Evolutionary conservation across 2,797 vertebrate species (phyloP).

Genomic region (Antrozous pallidus): DNA sequence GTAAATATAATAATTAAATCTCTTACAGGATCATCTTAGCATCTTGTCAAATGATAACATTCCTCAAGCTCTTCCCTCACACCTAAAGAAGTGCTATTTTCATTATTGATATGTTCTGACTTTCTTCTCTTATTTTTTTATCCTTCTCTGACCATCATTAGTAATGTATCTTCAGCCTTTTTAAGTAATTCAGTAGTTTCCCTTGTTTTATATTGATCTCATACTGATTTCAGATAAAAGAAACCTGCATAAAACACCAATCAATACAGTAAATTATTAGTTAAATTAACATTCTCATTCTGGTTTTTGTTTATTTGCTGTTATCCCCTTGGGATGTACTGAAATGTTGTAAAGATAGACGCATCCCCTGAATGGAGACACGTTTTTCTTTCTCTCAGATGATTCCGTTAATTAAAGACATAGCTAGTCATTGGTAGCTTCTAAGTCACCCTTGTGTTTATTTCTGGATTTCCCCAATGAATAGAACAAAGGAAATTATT

Average conservation of each 20-base stretch:
- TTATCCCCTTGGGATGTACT: neutral
- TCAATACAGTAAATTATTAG: neutral
- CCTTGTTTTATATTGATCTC: neutral
- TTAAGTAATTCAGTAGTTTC: neutral
- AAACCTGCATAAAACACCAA: neutral
- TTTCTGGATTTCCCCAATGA: slow-evolving; percentile 55
- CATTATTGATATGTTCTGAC: neutral
- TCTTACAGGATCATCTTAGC: neutral
- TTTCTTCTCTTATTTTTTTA: neutral
- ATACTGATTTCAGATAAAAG: neutral
- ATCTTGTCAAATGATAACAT: neutral
- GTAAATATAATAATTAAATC: neutral
- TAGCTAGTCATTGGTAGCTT: slow-evolving; percentile 34
- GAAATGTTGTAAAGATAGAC: neutral
- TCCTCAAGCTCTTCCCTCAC: neutral
- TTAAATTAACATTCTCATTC: neutral
- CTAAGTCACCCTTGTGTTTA: slow-evolving; percentile 52
- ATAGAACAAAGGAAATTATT: slow-evolving; percentile 53
- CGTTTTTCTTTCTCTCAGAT: neutral
- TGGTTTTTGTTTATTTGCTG: neutral
- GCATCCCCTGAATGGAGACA: neutral
- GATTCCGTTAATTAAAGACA: slow-evolving; percentile 46
- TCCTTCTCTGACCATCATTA: neutral
- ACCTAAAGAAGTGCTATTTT: neutral
- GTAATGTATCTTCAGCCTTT: neutral